Evolutionary conservation across 2,888 invertebrate species (phyloP), one percentile per base, ranked within the genome.

Genomic region (Rhorus exstirpatorius): DNA sequence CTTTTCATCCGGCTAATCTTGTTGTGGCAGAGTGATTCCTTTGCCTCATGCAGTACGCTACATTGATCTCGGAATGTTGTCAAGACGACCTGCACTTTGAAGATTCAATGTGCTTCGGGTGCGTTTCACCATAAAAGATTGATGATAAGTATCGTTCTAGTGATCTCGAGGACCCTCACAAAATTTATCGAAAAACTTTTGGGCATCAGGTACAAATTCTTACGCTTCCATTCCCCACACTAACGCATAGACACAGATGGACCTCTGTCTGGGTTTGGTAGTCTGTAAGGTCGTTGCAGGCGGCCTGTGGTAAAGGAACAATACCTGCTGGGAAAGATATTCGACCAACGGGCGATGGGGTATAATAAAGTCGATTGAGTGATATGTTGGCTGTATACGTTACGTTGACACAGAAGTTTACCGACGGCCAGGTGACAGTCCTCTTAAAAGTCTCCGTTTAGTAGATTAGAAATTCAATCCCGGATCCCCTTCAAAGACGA

Each of bases 331-430:
- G 17, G 77, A 67, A 53, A 70, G 41, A 51, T n/a, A n/a, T 61
- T 26, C 10, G 19, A 35, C 21, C 41, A 51, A 65, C 63, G 38
- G 26, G 19, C 31, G n/a, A 71, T 55, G 21, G 14, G 14, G 49
- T 71, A 53, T 58, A 75, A 79, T 71, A 79, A 79, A 79, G 71
- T 53, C 58, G 65, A 65, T 55, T 70, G 74, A 75, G 68, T 63
- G 74, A 78, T 81, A 68, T 38, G 61, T 58, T 31, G 24, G 58
- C 46, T 46, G 31, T 41, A 26, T 63, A 38, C 31, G 53, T 19
- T 61, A 24, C 44, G 19, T 63, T 55, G 49, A 70, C 55, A 67
- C 63, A 58, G 53, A 60, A 70, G 75, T 71, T 79, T 75, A 70
- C 82, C 82, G 79, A 79, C 82, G 82, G 79, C 41, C 19, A 19